Conservation (phyloP, 1,140 invertebrate genomes). For the Aphelinus atriplicis region DNA sequence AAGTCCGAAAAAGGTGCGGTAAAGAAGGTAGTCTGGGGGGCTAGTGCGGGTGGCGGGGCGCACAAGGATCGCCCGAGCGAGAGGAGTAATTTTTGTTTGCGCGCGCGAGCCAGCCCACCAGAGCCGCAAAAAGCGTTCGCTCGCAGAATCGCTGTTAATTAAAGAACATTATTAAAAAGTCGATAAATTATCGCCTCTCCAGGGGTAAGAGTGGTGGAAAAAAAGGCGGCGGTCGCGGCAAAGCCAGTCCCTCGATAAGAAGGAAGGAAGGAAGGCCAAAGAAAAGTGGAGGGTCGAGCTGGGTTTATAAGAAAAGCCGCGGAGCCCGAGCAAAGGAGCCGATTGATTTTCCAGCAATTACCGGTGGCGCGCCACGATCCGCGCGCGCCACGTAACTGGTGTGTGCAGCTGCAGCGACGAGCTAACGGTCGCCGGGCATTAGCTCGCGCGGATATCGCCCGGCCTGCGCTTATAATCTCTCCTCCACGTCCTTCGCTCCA, state of each 20-base stretch:
- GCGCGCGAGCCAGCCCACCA: neutral
- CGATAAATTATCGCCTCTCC: constrained; percentile 26
- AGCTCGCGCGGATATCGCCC: neutral
- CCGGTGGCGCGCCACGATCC: neutral
- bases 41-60: neutral
- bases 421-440: neutral
- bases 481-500: constrained; percentile 3
- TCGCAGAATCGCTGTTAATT: constrained; percentile 29
- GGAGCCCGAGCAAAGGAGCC: constrained; percentile 5
- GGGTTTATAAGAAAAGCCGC: neutral
- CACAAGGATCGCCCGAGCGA: neutral
- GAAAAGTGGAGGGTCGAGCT: neutral
- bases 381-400: too few relatives aligned
- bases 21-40: neutral
- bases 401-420: neutral
- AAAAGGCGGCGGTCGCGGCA: neutral
- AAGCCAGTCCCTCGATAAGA: neutral
- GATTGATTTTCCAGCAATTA: constrained; percentile 30
- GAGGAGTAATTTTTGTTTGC: constrained; percentile 15
- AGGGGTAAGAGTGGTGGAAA: neutral
- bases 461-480: constrained; percentile 16
- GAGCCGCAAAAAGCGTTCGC: constrained; percentile 1
- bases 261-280: neutral
- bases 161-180: constrained; percentile 34
- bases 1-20: constrained; percentile 14